Evolutionary conservation across 2,113 vertebrate species (phyloP).

Genomic region (Chloebia gouldiae): DNA sequence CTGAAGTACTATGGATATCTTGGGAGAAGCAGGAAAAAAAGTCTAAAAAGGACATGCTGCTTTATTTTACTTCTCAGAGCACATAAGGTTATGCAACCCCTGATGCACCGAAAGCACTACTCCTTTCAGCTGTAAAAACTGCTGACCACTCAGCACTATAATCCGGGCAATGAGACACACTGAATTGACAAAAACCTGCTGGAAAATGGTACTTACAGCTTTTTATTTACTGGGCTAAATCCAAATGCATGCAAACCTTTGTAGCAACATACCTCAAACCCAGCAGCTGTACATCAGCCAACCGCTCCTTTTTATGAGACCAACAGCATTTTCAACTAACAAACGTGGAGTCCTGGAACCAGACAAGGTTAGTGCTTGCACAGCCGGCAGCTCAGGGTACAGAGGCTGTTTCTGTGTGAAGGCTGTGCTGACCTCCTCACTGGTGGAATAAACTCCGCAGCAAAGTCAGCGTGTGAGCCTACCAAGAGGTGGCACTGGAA

Average conservation of each 20-base stretch:
- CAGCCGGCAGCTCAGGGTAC: neutral
- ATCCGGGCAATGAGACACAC: neutral
- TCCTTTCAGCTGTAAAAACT: neutral
- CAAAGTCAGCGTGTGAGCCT: neutral
- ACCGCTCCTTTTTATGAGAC: neutral
- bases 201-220: neutral
- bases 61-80: neutral
- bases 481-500: constrained; percentile 61
- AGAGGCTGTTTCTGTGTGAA: neutral
- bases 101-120: neutral
- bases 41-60: neutral
- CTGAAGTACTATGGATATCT: neutral
- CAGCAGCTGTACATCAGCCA: neutral
- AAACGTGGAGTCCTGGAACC: neutral
- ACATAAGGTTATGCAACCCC: neutral
- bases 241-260: neutral
- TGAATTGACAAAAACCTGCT: neutral
- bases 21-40: neutral
- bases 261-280: neutral
- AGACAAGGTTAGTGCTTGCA: neutral
- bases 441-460: neutral
- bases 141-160: neutral
- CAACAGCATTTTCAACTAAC: neutral
- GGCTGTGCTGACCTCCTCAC: neutral
- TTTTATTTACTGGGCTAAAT: neutral